Conservation (phyloP, 2,888 invertebrate genomes). For the Ischnura elegans region DNA sequence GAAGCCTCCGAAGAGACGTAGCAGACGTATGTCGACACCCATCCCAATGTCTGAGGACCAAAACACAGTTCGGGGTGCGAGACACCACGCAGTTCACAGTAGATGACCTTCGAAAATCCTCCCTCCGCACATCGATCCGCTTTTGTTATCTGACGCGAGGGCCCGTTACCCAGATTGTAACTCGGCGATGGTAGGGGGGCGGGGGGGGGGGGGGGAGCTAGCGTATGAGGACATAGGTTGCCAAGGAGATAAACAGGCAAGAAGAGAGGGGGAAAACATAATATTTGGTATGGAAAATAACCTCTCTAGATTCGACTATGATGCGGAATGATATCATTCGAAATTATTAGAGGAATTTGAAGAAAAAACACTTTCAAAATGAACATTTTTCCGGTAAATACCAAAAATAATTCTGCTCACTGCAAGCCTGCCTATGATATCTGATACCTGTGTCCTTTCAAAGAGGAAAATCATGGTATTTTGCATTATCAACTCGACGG, state of each 20-base stretch:
- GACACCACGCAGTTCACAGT: neutral
- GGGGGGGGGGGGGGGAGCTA: neutral
- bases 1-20: neutral
- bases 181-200: neutral
- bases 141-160: neutral
- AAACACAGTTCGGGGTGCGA: neutral
- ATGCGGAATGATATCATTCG: too few relatives aligned
- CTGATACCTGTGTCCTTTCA: too few relatives aligned
- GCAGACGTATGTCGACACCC: neutral
- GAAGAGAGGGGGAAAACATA: too few relatives aligned
- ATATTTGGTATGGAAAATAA: too few relatives aligned
- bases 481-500: too few relatives aligned
- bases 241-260: neutral
- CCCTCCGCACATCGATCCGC: neutral
- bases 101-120: slow-evolving; percentile 9
- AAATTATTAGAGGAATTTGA: neutral
- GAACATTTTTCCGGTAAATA: too few relatives aligned
- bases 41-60: neutral
- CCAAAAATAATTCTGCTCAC: too few relatives aligned
- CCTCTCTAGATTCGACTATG: too few relatives aligned
- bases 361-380: too few relatives aligned
- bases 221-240: neutral
- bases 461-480: too few relatives aligned
- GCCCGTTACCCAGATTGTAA: neutral
- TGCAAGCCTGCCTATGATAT: too few relatives aligned